A percentile compares a stretch with the other conserved stretches of the same genome.
These are phyloP conservation scores for Sebastes fasciatus DNA, from an alignment of 2,113 vertebrate species.

Conservation along the genomic window DNA sequence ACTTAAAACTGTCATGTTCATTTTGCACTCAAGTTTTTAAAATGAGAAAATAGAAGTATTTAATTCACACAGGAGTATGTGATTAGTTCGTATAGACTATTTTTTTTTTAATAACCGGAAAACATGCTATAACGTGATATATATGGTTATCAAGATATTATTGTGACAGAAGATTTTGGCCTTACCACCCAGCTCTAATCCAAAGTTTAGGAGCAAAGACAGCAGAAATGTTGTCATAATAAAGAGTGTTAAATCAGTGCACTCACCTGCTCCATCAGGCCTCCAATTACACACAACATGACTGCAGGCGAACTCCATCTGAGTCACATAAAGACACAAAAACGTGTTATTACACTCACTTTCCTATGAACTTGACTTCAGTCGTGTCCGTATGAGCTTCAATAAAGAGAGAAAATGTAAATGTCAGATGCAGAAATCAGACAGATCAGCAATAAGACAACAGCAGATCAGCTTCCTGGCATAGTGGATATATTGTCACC, in stretches of 20 bases:
- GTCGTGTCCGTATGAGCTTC: rapidly evolving
- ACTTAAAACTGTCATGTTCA: no score
- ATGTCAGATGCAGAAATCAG: neutral
- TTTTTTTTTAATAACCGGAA: no score
- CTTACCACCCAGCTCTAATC: no score
- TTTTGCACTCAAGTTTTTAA: no score
- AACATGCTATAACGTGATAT: no score
- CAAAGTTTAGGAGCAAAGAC: no score
- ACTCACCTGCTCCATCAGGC: slow-evolving; percentile 65
- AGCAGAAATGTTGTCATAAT: neutral
- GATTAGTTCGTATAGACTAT: no score
- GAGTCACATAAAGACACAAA: neutral
- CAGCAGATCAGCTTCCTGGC: slow-evolving; percentile 22
- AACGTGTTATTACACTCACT: neutral
- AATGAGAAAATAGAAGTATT: no score
- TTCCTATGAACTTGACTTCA: no score
- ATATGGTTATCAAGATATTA: no score
- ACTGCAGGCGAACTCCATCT: slow-evolving; percentile 86
- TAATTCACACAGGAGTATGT: no score
- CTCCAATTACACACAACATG: slow-evolving; percentile 83
- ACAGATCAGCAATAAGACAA: neutral
- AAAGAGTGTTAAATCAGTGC: neutral
- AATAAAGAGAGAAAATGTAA: neutral
- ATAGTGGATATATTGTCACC: neutral
- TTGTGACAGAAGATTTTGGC: no score